Evolutionary conservation across 1,140 invertebrate genomes (phyloP).

Genomic region (Drosophila pandora): DNA sequence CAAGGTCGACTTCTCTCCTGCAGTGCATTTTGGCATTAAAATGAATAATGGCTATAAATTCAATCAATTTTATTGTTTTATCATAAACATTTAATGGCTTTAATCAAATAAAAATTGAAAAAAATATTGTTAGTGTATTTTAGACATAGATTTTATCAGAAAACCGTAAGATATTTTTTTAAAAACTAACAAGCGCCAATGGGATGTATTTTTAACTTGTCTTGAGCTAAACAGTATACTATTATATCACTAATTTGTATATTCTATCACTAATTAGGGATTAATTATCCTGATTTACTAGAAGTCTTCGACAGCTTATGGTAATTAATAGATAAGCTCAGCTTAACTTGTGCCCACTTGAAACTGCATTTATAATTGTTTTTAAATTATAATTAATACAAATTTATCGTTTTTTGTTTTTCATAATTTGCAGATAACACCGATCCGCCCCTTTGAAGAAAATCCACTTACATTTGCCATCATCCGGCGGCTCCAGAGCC

Average conservation of each 20-base stretch:
- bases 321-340: neutral
- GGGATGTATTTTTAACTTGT: no score
- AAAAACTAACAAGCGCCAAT: no score
- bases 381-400: neutral
- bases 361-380: neutral
- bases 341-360: neutral
- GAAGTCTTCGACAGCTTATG: neutral
- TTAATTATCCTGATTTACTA: no score
- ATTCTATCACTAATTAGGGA: no score
- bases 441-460: slow-evolving; percentile 13
- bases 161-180: no score
- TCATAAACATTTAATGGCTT: neutral
- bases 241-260: no score
- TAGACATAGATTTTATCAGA: no score
- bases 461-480: slow-evolving; percentile 79
- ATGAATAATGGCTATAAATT: slow-evolving; percentile 5
- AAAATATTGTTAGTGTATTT: no score
- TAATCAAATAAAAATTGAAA: neutral
- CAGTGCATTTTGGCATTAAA: slow-evolving; percentile 29
- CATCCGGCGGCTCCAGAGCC: slow-evolving; percentile 56
- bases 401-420: neutral
- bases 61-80: neutral
- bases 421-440: slow-evolving; percentile 14
- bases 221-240: no score
- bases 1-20: slow-evolving; percentile 37